Evolutionary conservation across 1,140 invertebrate genomes (phyloP).

Genomic region (Proctacanthus coquilletti): DNA sequence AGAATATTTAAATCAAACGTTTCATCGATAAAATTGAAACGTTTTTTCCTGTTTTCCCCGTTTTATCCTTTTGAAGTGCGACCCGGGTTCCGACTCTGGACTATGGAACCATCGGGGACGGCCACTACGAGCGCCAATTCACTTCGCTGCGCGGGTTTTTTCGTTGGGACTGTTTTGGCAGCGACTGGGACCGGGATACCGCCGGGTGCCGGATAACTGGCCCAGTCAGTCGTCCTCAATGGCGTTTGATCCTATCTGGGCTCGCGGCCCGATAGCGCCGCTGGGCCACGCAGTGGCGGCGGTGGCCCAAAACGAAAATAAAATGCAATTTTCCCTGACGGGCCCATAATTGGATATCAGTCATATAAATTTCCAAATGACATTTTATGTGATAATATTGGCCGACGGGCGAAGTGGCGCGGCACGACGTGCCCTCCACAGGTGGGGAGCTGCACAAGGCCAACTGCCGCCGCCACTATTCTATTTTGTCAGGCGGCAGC

Average conservation of each 20-base stretch:
- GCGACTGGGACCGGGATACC: not conserved
- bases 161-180: not conserved
- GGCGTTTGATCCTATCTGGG: not conserved
- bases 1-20: not conserved
- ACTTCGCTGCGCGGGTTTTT: not conserved
- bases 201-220: not conserved
- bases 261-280: not conserved
- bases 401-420: not conserved
- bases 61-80: no score
- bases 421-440: no score
- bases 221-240: not conserved
- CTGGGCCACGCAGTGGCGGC: not conserved
- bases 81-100: no score
- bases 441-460: no score
- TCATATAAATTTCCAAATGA: constrained; percentile 4
- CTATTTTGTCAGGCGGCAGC: no score
- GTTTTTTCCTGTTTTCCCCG: no score
- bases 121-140: not conserved
- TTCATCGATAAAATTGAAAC: no score
- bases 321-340: constrained; percentile 4
- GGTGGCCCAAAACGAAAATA: constrained; percentile 2
- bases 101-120: not conserved
- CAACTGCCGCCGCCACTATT: no score
- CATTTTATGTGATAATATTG: constrained; percentile 5
- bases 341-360: constrained; percentile 4